These are phyloP conservation scores for Oreochromis tanganicae DNA, from an alignment of 2,113 vertebrate genomes.

Conservation along the genomic window DNA sequence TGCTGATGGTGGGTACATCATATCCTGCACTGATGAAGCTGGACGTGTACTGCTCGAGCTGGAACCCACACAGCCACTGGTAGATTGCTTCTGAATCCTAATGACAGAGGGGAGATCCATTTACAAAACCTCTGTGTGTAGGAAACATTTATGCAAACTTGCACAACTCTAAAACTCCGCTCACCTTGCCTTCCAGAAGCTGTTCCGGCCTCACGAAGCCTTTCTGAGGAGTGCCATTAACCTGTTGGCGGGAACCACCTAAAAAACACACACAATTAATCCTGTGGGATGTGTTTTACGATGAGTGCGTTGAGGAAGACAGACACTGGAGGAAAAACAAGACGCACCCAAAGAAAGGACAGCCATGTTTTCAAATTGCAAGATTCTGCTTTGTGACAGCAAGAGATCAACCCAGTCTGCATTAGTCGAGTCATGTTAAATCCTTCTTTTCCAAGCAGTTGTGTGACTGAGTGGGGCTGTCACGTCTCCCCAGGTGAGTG, in stretches of 20 bases:
- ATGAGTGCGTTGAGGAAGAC: neutral
- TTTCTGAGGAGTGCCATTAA: conserved; percentile 66
- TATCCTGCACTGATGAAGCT: conserved; percentile 90
- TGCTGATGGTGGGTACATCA: conserved; percentile 91
- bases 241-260: conserved; percentile 62
- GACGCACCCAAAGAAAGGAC: neutral
- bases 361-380: neutral
- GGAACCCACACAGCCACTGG: conserved; percentile 91
- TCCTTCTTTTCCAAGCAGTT: neutral
- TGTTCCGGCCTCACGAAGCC: conserved; percentile 81
- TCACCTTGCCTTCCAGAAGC: conserved; percentile 85
- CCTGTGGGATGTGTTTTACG: neutral
- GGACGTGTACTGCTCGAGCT: conserved; percentile 86
- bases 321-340: neutral
- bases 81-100: conserved; percentile 92
- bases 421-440: neutral
- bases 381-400: neutral
- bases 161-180: neutral
- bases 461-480: neutral
- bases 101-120: neutral
- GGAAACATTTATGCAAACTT: neutral
- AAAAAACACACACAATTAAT: conserved; percentile 24
- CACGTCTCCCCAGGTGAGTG: neutral
- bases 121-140: neutral
- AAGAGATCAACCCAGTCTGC: neutral